These are phyloP conservation scores for Cottoperca gobio DNA, from an alignment of 2,797 vertebrate genomes.

Conservation along the genomic window DNA sequence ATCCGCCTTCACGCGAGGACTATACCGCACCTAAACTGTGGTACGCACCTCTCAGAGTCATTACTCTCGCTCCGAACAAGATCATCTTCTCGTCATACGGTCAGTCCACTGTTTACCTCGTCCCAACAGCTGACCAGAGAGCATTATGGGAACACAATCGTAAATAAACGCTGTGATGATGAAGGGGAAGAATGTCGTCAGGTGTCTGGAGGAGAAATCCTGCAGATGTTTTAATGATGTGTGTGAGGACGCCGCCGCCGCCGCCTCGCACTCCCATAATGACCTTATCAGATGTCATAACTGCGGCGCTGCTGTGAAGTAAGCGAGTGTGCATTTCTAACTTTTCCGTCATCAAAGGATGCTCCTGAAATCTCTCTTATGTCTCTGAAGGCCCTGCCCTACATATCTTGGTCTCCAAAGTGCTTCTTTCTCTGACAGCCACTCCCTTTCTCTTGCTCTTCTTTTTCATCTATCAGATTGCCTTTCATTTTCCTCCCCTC, in stretches of 20 bases:
- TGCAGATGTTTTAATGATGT: conserved; percentile 46
- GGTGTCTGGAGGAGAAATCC: conserved; percentile 17
- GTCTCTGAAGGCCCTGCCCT: conserved; percentile 61
- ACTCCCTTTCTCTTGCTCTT: conserved; percentile 74
- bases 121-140: conserved; percentile 5
- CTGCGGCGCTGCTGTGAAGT: conserved; percentile 7
- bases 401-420: conserved; percentile 70
- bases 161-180: conserved; percentile 22
- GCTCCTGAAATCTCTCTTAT: conserved; percentile 56
- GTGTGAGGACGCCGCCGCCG: background rate
- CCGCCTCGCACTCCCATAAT: conserved; percentile 9
- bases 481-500: conserved; percentile 66
- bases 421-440: conserved; percentile 83
- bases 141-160: conserved; percentile 42
- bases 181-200: conserved; percentile 7
- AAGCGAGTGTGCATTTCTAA: conserved; percentile 34
- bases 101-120: conserved; percentile 47
- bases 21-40: conserved; percentile 52
- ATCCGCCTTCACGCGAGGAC: conserved; percentile 40
- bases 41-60: conserved; percentile 43
- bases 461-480: conserved; percentile 73
- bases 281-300: conserved; percentile 40
- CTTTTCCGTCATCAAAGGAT: conserved; percentile 66
- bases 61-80: conserved; percentile 55
- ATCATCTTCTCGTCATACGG: conserved; percentile 60